Evolutionary conservation across 2,888 invertebrate species (phyloP).

Genomic region (Lasioglossum vierecki): DNA sequence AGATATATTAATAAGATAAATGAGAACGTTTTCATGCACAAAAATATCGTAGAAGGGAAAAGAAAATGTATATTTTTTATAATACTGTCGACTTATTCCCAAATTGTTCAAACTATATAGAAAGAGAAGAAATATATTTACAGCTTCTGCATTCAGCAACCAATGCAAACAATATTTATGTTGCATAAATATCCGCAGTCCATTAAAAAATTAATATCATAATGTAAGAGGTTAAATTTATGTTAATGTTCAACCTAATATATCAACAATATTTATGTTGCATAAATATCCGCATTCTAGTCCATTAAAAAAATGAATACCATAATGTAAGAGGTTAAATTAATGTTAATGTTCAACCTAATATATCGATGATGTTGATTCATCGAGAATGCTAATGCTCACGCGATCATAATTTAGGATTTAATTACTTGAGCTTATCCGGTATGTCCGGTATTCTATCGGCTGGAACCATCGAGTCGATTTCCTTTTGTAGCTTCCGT

Average conservation of each 20-base stretch:
- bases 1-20: too few species aligned
- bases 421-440: constrained; percentile 84
- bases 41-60: too few species aligned
- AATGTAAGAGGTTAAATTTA: not conserved
- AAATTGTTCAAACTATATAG: not conserved
- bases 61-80: too few species aligned
- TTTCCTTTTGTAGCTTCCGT: constrained; percentile 85
- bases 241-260: not conserved
- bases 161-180: not conserved
- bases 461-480: constrained; percentile 84
- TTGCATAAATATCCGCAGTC: not conserved
- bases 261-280: not conserved
- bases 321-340: not conserved
- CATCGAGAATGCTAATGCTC: not conserved
- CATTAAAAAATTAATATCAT: not conserved
- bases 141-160: not conserved
- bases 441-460: constrained; percentile 83
- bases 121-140: not conserved
- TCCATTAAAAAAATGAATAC: not conserved
- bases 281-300: not conserved
- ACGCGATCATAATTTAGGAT: not conserved
- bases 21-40: too few species aligned
- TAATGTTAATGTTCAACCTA: not conserved
- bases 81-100: not conserved
- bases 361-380: not conserved